phyloP scores from a whole-genome alignment of 1,140 invertebrate genomes.

The Atta texana region DNA sequence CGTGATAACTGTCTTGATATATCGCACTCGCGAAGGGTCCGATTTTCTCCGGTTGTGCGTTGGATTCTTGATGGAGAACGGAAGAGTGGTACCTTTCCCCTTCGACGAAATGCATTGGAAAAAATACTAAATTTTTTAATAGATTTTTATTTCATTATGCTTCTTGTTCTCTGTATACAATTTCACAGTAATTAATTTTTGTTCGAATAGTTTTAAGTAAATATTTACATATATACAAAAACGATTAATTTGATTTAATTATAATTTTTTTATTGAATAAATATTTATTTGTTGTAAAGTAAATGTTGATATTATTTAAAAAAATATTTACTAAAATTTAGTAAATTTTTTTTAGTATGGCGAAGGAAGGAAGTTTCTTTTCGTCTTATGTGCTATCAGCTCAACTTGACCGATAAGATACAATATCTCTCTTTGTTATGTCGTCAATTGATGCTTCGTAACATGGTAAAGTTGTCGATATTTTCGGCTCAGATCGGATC shows the following conservation, averaged over 20 bases:
- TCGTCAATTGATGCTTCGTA: background rate
- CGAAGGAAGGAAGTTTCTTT: constrained; percentile 42
- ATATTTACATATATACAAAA: no score
- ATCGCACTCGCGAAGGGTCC: constrained; percentile 70
- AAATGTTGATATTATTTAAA: no score
- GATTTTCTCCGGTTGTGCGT: constrained; percentile 39
- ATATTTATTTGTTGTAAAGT: no score
- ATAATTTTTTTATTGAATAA: no score
- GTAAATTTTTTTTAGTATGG: no score
- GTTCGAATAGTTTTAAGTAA: no score
- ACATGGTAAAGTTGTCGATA: background rate
- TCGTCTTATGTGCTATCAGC: constrained; percentile 34
- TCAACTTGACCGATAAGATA: constrained; percentile 62
- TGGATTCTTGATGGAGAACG: background rate
- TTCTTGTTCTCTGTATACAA: no score
- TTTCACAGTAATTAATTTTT: no score
- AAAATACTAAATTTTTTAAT: no score
- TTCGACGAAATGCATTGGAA: background rate
- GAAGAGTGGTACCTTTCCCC: background rate
- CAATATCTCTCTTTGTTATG: constrained; percentile 24
- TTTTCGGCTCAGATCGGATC: background rate
- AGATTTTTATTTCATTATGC: no score
- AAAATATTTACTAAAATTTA: no score
- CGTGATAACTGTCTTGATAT: constrained; percentile 84
- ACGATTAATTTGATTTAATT: no score